phyloP scores from a whole-genome alignment of 2,888 invertebrate species.

The Neoscelio sp. region DNA sequence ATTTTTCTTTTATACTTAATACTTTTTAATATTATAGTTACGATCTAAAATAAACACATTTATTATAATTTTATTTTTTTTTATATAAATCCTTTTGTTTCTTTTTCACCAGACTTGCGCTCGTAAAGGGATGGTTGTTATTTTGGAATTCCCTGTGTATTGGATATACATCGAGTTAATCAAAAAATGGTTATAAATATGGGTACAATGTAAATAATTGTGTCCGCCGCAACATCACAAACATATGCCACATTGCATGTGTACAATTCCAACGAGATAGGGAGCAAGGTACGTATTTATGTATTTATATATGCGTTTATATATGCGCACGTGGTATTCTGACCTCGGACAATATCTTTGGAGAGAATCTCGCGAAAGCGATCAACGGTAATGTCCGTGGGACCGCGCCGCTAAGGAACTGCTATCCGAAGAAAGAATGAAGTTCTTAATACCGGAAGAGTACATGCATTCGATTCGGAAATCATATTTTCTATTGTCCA shows the following conservation, averaged over 20 bases:
- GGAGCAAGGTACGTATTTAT: conserved; percentile 32
- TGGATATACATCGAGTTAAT: too few relatives aligned
- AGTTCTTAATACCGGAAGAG: conserved; percentile 43
- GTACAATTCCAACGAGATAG: conserved; percentile 19
- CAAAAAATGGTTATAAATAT: conserved; percentile 3
- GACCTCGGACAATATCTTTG: conserved; percentile 57
- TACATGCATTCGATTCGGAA: conserved; percentile 38
- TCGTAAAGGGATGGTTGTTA: too few relatives aligned
- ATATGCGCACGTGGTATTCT: conserved; percentile 57
- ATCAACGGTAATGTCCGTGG: conserved; percentile 65
- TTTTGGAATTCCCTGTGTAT: too few relatives aligned
- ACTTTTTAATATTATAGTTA: too few relatives aligned
- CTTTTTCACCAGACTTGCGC: too few relatives aligned
- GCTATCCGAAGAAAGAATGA: conserved; percentile 37
- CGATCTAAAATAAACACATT: too few relatives aligned
- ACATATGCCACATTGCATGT: conserved; percentile 20
- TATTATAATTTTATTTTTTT: too few relatives aligned
- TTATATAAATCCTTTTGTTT: too few relatives aligned
- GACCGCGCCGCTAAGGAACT: conserved; percentile 48
- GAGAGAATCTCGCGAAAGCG: conserved; percentile 59
- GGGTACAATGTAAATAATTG: too few relatives aligned
- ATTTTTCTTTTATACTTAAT: too few relatives aligned
- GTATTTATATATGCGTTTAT: conserved; percentile 54
- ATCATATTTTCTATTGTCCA: conserved; percentile 22
- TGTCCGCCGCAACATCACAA: conserved; percentile 7